phyloP scores from a whole-genome alignment of 2,797 vertebrate genomes.

The Trachurus trachurus region DNA sequence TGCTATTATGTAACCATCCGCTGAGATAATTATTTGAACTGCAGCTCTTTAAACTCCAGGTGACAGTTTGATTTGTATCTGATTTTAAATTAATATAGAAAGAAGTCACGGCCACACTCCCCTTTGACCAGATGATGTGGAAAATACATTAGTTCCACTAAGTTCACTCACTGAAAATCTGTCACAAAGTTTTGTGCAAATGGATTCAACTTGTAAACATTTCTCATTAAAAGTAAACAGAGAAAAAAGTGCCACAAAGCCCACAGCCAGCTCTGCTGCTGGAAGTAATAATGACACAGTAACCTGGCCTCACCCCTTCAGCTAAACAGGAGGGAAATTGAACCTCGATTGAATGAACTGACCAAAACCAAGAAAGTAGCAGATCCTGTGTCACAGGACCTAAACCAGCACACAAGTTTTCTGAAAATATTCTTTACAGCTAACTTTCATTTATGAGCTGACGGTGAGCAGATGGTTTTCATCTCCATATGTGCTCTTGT shows the following conservation, averaged over 20 bases:
- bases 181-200: conserved; percentile 4
- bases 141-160: conserved; percentile 1
- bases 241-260: background rate
- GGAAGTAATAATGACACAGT: background rate
- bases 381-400: background rate
- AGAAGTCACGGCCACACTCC: background rate
- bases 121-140: conserved; percentile 9
- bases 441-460: background rate
- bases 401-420: background rate
- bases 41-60: background rate
- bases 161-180: background rate
- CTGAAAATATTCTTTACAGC: background rate
- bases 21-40: background rate
- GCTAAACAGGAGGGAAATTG: background rate
- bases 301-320: background rate
- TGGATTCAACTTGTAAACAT: background rate
- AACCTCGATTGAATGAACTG: background rate
- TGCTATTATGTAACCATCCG: background rate
- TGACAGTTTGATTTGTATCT: background rate
- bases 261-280: background rate
- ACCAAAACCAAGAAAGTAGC: background rate
- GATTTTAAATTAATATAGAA: background rate
- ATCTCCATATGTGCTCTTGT: background rate
- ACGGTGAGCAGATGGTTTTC: background rate
- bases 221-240: conserved; percentile 5